These are phyloP conservation scores for Watersipora subatra DNA, from an alignment of 1,140 invertebrate genomes.

Conservation along the genomic window DNA sequence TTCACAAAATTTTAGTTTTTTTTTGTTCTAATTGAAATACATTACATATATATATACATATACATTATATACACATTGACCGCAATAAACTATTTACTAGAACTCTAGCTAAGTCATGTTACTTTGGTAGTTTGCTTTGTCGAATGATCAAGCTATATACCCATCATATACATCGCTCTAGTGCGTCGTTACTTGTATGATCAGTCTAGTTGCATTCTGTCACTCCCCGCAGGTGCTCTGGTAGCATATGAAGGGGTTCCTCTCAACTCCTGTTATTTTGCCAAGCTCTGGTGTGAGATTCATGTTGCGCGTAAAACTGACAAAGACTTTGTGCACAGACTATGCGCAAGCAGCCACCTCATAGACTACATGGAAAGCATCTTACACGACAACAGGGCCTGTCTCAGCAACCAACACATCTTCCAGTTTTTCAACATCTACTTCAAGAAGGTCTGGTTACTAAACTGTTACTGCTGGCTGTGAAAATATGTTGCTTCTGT, in stretches of 20 bases:
- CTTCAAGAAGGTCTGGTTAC: slow-evolving; percentile 56
- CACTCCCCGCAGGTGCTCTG: slow-evolving; percentile 50
- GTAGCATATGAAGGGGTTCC: slow-evolving; percentile 72
- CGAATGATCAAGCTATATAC: too few relatives aligned
- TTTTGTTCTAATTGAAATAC: too few relatives aligned
- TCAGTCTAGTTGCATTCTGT: neutral
- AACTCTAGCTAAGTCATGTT: too few relatives aligned
- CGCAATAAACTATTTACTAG: too few relatives aligned
- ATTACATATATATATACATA: too few relatives aligned
- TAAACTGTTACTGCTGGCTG: neutral
- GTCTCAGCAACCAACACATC: slow-evolving; percentile 59
- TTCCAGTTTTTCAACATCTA: slow-evolving; percentile 67
- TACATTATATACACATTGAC: too few relatives aligned
- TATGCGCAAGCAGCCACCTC: slow-evolving; percentile 62
- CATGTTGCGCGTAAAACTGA: slow-evolving; percentile 58
- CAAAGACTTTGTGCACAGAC: slow-evolving; percentile 58
- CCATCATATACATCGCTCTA: too few relatives aligned
- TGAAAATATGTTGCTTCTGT: neutral
- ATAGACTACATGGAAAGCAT: slow-evolving; percentile 70
- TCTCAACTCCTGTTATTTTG: slow-evolving; percentile 65
- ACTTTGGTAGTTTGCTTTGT: too few relatives aligned
- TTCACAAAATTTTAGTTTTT: too few relatives aligned
- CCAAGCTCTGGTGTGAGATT: slow-evolving; percentile 65
- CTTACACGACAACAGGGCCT: slow-evolving; percentile 61
- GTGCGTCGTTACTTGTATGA: too few relatives aligned